These are phyloP conservation scores for Thalpophila matura DNA, from an alignment of 2,888 invertebrate species.

Conservation along the genomic window DNA sequence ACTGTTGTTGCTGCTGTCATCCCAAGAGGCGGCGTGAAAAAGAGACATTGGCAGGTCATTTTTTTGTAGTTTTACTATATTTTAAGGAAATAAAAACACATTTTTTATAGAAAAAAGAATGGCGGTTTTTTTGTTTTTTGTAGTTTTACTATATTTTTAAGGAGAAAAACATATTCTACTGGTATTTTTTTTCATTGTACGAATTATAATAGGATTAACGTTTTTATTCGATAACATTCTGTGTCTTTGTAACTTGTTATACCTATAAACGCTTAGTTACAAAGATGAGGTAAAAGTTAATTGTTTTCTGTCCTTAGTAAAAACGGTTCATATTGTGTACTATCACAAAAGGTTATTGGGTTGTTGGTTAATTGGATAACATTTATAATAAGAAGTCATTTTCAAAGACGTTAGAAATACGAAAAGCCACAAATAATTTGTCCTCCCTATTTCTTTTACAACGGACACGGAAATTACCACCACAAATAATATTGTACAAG, in stretches of 20 bases:
- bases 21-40: conserved; percentile 76
- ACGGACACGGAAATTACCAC: neutral
- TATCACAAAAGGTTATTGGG: too few species aligned
- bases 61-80: conserved; percentile 7
- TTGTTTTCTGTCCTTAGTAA: too few species aligned
- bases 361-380: too few species aligned
- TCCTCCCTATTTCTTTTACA: neutral
- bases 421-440: neutral
- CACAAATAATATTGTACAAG: neutral
- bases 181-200: too few species aligned
- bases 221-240: too few species aligned
- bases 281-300: too few species aligned
- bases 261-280: too few species aligned
- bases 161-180: too few species aligned
- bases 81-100: neutral
- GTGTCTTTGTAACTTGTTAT: too few species aligned
- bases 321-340: too few species aligned
- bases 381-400: too few species aligned
- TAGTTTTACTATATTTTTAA: neutral
- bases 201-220: too few species aligned
- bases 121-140: neutral
- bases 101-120: neutral
- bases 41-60: conserved; percentile 64
- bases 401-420: neutral
- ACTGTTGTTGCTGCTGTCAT: conserved; percentile 87